phyloP scores from a whole-genome alignment of 2,113 vertebrate genomes.

The Heteronetta atricapilla region DNA sequence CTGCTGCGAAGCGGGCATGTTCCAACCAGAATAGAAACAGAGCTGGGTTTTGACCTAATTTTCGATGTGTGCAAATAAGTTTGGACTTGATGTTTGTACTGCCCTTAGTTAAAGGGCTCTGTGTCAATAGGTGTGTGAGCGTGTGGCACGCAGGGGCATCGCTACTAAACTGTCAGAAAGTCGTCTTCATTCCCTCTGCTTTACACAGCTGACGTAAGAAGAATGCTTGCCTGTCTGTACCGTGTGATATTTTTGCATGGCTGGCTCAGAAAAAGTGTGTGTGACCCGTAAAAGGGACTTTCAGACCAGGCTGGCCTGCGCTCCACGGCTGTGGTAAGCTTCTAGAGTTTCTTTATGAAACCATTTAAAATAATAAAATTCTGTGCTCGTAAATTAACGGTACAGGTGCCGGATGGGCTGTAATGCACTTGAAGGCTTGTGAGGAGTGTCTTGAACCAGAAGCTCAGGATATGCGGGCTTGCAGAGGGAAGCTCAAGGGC shows the following conservation, averaged over 20 bases:
- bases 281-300: conserved; percentile 33
- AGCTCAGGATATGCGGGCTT: background rate
- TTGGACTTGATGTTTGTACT: background rate
- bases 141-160: background rate
- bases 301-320: background rate
- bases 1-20: conserved; percentile 31
- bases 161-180: background rate
- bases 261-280: accelerated
- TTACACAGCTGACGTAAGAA: background rate
- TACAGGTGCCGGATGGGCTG: background rate
- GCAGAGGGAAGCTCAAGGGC: background rate
- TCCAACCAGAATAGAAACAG: conserved; percentile 39
- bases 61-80: background rate
- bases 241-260: background rate
- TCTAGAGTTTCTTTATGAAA: background rate
- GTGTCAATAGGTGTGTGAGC: background rate
- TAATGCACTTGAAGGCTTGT: background rate
- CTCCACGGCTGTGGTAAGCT: background rate
- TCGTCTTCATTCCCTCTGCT: background rate
- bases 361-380: background rate
- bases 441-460: background rate
- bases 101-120: background rate
- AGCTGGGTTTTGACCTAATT: conserved; percentile 42
- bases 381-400: background rate
- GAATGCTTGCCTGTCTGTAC: background rate